phyloP scores from a whole-genome alignment of 2,888 invertebrate species.

The Nemapogon koenigi region DNA sequence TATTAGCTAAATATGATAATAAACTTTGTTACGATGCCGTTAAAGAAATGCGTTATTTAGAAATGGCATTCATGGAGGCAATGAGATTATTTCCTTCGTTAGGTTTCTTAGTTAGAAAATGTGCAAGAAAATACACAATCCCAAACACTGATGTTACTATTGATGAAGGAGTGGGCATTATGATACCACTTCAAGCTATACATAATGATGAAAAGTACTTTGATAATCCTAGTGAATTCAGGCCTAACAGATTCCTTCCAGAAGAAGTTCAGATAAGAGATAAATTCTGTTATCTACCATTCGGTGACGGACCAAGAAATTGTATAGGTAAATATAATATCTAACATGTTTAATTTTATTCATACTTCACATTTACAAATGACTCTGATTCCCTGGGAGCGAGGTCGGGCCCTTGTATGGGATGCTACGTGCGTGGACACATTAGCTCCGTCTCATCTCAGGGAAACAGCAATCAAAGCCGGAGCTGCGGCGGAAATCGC shows the following conservation, averaged over 20 bases:
- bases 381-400: too few species aligned
- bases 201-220: conserved; percentile 46
- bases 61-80: conserved; percentile 33
- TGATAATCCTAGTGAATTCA: conserved; percentile 34
- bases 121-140: conserved; percentile 40
- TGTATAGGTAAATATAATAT: conserved; percentile 39
- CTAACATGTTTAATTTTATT: too few species aligned
- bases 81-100: conserved; percentile 39
- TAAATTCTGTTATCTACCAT: conserved; percentile 39
- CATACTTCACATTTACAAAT: too few species aligned
- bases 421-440: too few species aligned
- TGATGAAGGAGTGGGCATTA: conserved; percentile 30
- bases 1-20: conserved; percentile 24
- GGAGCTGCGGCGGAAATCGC: too few species aligned
- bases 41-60: conserved; percentile 33
- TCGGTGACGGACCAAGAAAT: conserved; percentile 47
- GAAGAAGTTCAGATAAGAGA: conserved; percentile 29
- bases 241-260: conserved; percentile 40
- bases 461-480: too few species aligned
- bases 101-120: conserved; percentile 29
- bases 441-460: too few species aligned
- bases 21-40: conserved; percentile 33
- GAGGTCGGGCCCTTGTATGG: too few species aligned
- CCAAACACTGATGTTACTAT: conserved; percentile 43
- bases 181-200: conserved; percentile 45